Conservation (phyloP, 1,140 invertebrate genomes). For the Alviniconcha marisindica region DNA sequence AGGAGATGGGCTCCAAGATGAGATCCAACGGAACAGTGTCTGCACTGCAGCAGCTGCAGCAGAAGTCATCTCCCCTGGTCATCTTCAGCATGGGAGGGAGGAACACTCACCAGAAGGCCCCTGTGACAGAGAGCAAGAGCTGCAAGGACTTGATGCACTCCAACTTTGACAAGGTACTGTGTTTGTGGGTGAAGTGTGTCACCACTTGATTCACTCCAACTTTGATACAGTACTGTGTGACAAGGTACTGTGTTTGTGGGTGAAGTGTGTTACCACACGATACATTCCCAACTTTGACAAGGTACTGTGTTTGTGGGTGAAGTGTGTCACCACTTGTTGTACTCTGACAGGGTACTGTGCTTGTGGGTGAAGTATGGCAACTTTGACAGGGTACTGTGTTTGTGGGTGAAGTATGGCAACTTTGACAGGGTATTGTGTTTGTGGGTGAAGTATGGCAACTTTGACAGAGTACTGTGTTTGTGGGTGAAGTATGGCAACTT, state of each 20-base stretch:
- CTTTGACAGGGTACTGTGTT: too few relatives aligned
- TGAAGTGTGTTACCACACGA: too few relatives aligned
- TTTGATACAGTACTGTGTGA: too few relatives aligned
- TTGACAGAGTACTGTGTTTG: slow-evolving; percentile 89
- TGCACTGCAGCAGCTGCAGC: slow-evolving; percentile 71
- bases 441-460: slow-evolving; percentile 37
- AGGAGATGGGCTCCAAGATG: slow-evolving; percentile 27
- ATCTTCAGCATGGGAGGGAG: slow-evolving; percentile 57
- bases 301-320: slow-evolving; percentile 77
- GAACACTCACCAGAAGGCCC: slow-evolving; percentile 55
- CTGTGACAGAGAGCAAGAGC: slow-evolving; percentile 85
- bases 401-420: background rate
- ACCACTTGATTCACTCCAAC: slow-evolving; percentile 89
- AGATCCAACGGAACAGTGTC: slow-evolving; percentile 52
- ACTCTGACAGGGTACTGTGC: too few relatives aligned
- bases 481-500: slow-evolving; percentile 90
- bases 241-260: slow-evolving; percentile 79
- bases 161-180: slow-evolving; percentile 86
- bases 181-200: too few relatives aligned
- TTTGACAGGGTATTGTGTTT: background rate
- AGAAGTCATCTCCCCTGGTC: slow-evolving; percentile 68
- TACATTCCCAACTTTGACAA: slow-evolving; percentile 90
- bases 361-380: too few relatives aligned
- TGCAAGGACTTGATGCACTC: slow-evolving; percentile 90
- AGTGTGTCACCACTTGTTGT: too few relatives aligned